Conservation (phyloP, 2,113 vertebrate genomes). For the Chloropsis cyanopogon region DNA sequence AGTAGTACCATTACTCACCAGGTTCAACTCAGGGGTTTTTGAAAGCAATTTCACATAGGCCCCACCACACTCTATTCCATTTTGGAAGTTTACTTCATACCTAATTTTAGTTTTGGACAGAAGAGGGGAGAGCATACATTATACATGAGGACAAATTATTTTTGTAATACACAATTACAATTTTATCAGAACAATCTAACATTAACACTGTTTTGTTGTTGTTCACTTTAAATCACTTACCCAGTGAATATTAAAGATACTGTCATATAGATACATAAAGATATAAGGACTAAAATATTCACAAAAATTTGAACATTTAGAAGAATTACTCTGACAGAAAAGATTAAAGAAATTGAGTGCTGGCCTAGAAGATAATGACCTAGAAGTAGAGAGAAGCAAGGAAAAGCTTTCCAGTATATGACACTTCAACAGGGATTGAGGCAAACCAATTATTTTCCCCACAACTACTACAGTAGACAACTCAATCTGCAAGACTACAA, state of each 20-base stretch:
- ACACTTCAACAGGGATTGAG: background rate
- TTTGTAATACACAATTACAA: background rate
- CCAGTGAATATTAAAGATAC: background rate
- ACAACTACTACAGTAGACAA: background rate
- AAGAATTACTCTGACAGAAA: background rate
- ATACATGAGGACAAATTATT: background rate
- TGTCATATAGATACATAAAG: background rate
- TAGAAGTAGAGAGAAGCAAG: background rate
- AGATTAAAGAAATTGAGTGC: background rate
- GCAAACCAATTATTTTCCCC: background rate
- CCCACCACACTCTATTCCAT: slow-evolving; percentile 94
- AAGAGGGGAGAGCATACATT: slow-evolving; percentile 1
- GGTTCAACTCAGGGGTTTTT: slow-evolving; percentile 83
- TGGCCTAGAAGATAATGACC: background rate
- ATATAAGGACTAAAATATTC: background rate
- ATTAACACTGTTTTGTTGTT: background rate
- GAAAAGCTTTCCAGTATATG: background rate
- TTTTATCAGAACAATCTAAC: background rate
- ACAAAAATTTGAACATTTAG: background rate
- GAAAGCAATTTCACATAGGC: slow-evolving; percentile 96
- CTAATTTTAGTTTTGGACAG: slow-evolving; percentile 71
- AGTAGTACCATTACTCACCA: slow-evolving; percentile 78
- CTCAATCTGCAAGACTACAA: background rate
- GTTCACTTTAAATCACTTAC: background rate
- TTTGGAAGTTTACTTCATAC: slow-evolving; percentile 98